phyloP scores from a whole-genome alignment of 1,140 invertebrate species.

The Drosophila pseudoobscura region DNA sequence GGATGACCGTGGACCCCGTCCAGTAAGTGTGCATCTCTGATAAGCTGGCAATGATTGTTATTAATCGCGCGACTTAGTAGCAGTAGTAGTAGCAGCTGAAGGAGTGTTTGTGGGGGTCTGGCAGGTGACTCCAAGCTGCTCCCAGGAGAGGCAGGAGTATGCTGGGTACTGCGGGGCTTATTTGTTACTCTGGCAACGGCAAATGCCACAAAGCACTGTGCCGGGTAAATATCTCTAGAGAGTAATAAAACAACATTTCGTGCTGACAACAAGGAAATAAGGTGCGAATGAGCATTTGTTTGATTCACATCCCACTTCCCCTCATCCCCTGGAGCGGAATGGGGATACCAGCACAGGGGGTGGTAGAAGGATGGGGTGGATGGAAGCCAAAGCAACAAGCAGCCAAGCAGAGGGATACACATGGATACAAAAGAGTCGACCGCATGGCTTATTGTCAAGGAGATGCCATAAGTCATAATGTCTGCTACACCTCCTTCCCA shows the following conservation, averaged over 20 bases:
- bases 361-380: not conserved
- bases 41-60: constrained; percentile 59
- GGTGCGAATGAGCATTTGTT: constrained; percentile 73
- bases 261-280: constrained; percentile 79
- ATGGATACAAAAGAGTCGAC: constrained; percentile 39
- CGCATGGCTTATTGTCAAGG: constrained; percentile 76
- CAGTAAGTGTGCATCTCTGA: constrained; percentile 85
- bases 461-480: constrained; percentile 76
- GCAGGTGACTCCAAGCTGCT: constrained; percentile 56
- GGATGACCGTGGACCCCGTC: constrained; percentile 85
- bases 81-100: constrained; percentile 6
- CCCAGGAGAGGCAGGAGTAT: not conserved
- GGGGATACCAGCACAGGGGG: not conserved
- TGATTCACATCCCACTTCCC: constrained; percentile 60
- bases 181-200: constrained; percentile 61
- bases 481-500: not conserved
- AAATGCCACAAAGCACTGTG: constrained; percentile 61
- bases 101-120: constrained; percentile 8
- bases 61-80: constrained; percentile 53
- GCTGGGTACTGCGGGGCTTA: constrained; percentile 32
- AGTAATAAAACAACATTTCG: constrained; percentile 83
- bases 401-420: constrained; percentile 11
- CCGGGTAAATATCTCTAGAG: constrained; percentile 73
- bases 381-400: constrained; percentile 23
- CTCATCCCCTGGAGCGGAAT: constrained; percentile 3